Conservation (phyloP, 1,140 invertebrate genomes). For the Solen grandis region DNA sequence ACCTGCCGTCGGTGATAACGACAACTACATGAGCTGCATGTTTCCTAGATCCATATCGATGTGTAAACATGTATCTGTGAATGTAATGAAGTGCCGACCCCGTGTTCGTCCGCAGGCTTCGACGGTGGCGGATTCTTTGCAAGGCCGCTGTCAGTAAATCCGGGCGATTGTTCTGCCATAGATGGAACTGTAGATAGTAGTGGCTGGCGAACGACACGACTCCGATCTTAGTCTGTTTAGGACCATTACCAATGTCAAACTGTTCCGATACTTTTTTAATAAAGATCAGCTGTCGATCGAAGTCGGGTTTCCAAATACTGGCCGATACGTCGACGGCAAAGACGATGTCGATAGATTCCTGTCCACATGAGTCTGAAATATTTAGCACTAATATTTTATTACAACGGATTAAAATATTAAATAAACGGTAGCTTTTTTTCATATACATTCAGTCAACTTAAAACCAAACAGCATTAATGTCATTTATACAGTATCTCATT, state of each 20-base stretch:
- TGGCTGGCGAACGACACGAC: slow-evolving; percentile 60
- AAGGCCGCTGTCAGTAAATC: slow-evolving; percentile 47
- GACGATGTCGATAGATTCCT: slow-evolving; percentile 62
- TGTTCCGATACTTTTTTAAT: slow-evolving; percentile 58
- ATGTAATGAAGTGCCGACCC: slow-evolving; percentile 38
- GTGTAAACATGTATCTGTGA: slow-evolving; percentile 57
- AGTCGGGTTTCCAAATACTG: slow-evolving; percentile 71
- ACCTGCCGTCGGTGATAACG: slow-evolving; percentile 73
- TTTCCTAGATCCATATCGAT: slow-evolving; percentile 48
- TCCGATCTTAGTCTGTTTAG: slow-evolving; percentile 56
- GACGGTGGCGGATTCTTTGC: slow-evolving; percentile 54
- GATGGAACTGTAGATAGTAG: slow-evolving; percentile 59
- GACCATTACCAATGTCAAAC: slow-evolving; percentile 63
- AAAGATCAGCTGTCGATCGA: slow-evolving; percentile 65
- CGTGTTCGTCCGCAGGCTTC: slow-evolving; percentile 38
- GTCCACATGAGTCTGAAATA: slow-evolving; percentile 6
- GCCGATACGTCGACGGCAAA: slow-evolving; percentile 73
- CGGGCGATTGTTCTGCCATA: slow-evolving; percentile 52
- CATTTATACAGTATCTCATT: too few relatives aligned
- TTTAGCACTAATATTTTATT: too few relatives aligned
- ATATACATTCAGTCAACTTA: too few relatives aligned
- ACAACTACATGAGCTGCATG: slow-evolving; percentile 67
- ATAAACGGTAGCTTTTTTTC: too few relatives aligned
- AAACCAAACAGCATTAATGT: too few relatives aligned
- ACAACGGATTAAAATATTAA: too few relatives aligned